A percentile compares a stretch with the other conserved stretches of the same genome.
These are phyloP conservation scores for Macrosiphum euphorbiae DNA, from an alignment of 2,888 invertebrate genomes.

Conservation along the genomic window DNA sequence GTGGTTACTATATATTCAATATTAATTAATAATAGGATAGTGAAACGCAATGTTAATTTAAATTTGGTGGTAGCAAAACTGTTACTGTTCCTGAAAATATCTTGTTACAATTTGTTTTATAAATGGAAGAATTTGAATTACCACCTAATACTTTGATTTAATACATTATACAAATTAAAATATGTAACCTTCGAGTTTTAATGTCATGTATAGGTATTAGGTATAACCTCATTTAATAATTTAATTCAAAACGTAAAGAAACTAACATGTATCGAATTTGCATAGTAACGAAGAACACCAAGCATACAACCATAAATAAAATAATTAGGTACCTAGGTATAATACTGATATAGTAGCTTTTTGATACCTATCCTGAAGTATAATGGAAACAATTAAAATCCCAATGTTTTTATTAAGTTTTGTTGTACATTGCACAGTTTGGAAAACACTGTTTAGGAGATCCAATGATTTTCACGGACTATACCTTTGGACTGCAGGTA, in stretches of 20 bases:
- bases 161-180: background rate
- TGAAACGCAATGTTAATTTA: background rate
- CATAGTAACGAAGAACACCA: background rate
- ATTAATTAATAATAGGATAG: background rate
- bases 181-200: background rate
- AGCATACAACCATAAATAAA: background rate
- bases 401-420: background rate
- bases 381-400: background rate
- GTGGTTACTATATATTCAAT: background rate
- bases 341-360: background rate
- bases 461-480: background rate
- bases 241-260: background rate
- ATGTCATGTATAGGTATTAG: background rate
- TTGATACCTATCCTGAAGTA: background rate
- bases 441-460: constrained; percentile 35
- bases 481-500: background rate
- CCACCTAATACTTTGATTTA: background rate
- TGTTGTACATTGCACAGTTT: background rate
- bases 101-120: background rate
- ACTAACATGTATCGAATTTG: background rate
- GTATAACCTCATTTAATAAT: background rate
- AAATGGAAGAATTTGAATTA: background rate
- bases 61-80: background rate
- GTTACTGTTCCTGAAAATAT: background rate
- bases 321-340: background rate